Base-by-base conservation (phyloP, 1,140 invertebrate genomes). In the Heliconius congener region DNA sequence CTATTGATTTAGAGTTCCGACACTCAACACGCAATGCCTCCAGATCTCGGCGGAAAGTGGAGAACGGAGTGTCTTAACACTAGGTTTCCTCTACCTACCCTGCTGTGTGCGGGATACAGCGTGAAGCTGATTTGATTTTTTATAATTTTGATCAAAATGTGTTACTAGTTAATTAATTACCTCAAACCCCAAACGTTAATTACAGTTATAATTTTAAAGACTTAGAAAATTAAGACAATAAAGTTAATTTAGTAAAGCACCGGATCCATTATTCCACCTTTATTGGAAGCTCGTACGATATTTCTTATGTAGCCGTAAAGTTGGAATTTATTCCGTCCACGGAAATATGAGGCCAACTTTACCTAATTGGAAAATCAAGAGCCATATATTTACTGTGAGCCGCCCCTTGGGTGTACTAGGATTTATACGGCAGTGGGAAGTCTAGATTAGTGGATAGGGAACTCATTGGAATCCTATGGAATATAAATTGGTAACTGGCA, bases 291-390 rank as follows among this genome's bases (percentile, higher is more conserved):
- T 73, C 70, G 37, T 30, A 34, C 39, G 19, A 72, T 72, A 72
- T 50, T 77, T 72, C 70, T 78, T 71, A 66, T 27, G 76, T 77
- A 78, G 73, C 71, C 71, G 71, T 76, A 73, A 83, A 83, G 71
- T 78, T 81, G 80, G 79, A 88, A 88, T 90, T 90, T 89, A 88
- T 80, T 84, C 86, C 85, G 72, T 73, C 81, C 80, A 80, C 80
- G 84, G 87, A 85, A 91, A 91, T 91, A 91, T 91, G 91, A 91
- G 83, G 81, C 84, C 81, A 85, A 87, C 82, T 89, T 87, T 77
- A 87, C 83, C 88, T 93, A 92, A 93, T 92, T 90, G 90, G 88
- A 88, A 90, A 91, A 90, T 90, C 88, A 86, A 84, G 83, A 84
- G 87, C 83, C 83, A 88, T 90, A 92, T 87, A 87, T 90, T 85